Conservation (phyloP, 2,113 vertebrate species). For the Barbus barbus region DNA sequence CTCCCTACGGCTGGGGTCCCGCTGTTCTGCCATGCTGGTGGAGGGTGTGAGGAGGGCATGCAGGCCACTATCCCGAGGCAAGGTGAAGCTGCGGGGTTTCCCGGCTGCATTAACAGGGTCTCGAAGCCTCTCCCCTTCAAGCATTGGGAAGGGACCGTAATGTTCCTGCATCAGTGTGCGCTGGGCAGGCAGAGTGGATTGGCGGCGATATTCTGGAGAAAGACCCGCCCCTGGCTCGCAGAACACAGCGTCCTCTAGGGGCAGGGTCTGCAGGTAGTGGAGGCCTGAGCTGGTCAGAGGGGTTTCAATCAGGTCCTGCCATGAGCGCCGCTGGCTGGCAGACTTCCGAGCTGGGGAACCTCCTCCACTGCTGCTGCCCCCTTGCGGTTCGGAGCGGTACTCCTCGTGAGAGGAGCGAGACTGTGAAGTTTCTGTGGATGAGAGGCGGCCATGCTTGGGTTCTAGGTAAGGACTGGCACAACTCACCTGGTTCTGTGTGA, state of each 20-base stretch:
- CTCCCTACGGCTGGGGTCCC: conserved; percentile 76
- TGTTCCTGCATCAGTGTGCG: conserved; percentile 92
- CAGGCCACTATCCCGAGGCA: conserved; percentile 93
- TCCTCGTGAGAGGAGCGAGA: conserved; percentile 97
- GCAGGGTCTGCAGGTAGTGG: conserved; percentile 95
- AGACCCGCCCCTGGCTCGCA: conserved; percentile 77
- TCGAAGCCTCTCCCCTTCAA: conserved; percentile 79
- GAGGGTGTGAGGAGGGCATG: conserved; percentile 86
- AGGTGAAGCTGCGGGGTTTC: conserved; percentile 94
- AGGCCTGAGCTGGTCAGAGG: conserved; percentile 94
- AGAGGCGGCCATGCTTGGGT: conserved; percentile 89
- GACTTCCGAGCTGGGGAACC: conserved; percentile 92
- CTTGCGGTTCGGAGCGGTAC: conserved; percentile 86
- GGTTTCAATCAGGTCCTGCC: conserved; percentile 98
- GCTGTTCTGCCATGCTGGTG: conserved; percentile 73
- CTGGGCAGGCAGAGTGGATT: conserved; percentile 93
- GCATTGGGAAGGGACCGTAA: conserved; percentile 90
- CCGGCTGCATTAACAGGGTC: conserved; percentile 76
- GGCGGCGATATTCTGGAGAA: conserved; percentile 84
- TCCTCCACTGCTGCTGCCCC: conserved; percentile 80
- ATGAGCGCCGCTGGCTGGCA: conserved; percentile 92
- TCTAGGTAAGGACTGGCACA: conserved; percentile 88
- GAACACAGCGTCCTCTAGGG: conserved; percentile 93
- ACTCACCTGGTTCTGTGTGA: conserved; percentile 76
- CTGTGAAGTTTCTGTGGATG: conserved; percentile 95